Conservation (phyloP, 2,888 invertebrate genomes). For the Folsomia manolachei region DNA sequence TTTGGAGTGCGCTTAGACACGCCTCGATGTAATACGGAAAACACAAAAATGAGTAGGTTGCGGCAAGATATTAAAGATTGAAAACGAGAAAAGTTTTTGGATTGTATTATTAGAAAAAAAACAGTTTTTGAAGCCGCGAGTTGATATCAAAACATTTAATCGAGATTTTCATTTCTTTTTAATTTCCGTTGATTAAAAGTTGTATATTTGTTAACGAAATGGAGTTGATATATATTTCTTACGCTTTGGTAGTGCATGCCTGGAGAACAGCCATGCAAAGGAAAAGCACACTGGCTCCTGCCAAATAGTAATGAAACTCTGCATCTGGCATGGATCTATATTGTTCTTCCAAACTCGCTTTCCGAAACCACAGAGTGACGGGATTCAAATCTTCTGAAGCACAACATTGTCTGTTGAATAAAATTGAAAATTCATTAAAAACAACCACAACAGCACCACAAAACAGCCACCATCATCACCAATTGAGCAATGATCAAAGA, state of each 20-base stretch:
- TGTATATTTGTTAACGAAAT: background rate
- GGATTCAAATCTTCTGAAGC: conserved; percentile 73
- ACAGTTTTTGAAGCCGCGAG: too few relatives aligned
- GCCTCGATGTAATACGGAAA: too few relatives aligned
- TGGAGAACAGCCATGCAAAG: conserved; percentile 74
- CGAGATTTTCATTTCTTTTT: background rate
- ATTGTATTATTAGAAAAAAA: too few relatives aligned
- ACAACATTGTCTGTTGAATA: conserved; percentile 59
- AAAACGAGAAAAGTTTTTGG: too few relatives aligned
- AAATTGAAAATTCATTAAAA: too few relatives aligned
- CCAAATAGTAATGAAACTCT: conserved; percentile 80
- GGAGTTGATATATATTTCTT: background rate
- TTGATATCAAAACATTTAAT: too few relatives aligned
- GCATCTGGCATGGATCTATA: conserved; percentile 76
- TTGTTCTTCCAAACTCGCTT: conserved; percentile 69
- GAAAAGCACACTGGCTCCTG: conserved; percentile 75
- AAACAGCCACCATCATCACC: conserved; percentile 17
- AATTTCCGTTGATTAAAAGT: background rate
- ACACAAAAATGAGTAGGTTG: too few relatives aligned
- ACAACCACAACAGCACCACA: conserved; percentile 15
- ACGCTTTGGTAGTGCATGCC: conserved; percentile 74
- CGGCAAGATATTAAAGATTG: too few relatives aligned
- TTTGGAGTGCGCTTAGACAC: too few relatives aligned
- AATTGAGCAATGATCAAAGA: conserved; percentile 6
- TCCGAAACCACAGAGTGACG: conserved; percentile 77